Evolutionary conservation across 53 echinoderm and acorn worm species (phyloP), one percentile per base, ranked within the genome.

Genomic region (Glandiceps talaboti): DNA sequence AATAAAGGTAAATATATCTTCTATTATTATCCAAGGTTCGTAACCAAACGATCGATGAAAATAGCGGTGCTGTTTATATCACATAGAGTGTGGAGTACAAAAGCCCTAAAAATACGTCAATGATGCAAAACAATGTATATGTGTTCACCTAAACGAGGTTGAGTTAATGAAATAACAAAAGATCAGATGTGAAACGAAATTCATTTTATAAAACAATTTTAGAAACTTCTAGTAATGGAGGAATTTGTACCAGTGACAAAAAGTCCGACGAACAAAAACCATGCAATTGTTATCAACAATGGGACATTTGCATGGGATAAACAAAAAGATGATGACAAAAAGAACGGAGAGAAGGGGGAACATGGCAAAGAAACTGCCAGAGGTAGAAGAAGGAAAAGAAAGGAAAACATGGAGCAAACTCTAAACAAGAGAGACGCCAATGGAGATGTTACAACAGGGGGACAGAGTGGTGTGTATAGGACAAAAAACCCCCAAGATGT

Each of bases 1-100:
- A 31, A 79, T 94, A 1, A 92, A 92, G 94, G 94, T 94, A 85
- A n/a, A n/a, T n/a, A n/a, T n/a, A n/a, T n/a, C n/a, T n/a, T n/a
- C n/a, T n/a, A n/a, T n/a, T n/a, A n/a, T n/a, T n/a, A n/a, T n/a
- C n/a, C n/a, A n/a, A n/a, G n/a, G n/a, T n/a, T n/a, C n/a, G n/a
- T n/a, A n/a, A n/a, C n/a, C n/a, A n/a, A n/a, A n/a, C n/a, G n/a
- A n/a, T n/a, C n/a, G n/a, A n/a, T n/a, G n/a, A n/a, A n/a, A n/a
- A n/a, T n/a, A n/a, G n/a, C n/a, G n/a, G n/a, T n/a, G n/a, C n/a
- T n/a, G n/a, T n/a, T n/a, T n/a, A n/a, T n/a, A n/a, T n/a, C n/a
- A n/a, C n/a, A n/a, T n/a, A n/a, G n/a, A n/a, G n/a, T n/a, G n/a
- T n/a, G n/a, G n/a, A n/a, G n/a, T n/a, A n/a, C n/a, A n/a, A n/a